Evolutionary conservation across 2,797 vertebrate genomes (phyloP).

Genomic region (Cyprinodon diabolis): DNA sequence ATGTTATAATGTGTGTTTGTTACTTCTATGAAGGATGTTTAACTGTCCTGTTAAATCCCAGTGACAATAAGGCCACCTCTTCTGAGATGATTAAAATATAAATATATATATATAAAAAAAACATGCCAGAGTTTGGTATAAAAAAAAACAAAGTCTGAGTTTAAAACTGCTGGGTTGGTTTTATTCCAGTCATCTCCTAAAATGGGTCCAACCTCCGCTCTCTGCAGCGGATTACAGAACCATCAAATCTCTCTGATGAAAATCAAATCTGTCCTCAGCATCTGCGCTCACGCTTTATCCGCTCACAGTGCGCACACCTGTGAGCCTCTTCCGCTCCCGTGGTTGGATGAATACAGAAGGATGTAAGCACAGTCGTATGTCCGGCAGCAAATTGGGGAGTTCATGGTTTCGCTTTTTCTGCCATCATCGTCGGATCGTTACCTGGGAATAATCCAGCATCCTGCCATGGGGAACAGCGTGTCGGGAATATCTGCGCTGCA

Average conservation of each 20-base stretch:
- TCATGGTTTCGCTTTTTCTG: not conserved
- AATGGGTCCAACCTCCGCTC: not conserved
- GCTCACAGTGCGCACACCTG: slow-evolving; percentile 33
- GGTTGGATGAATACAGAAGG: not conserved
- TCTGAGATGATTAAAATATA: too few species aligned
- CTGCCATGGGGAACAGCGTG: slow-evolving; percentile 68
- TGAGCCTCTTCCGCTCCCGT: slow-evolving; percentile 11
- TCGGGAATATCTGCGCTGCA: slow-evolving; percentile 62
- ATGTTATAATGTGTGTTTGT: slow-evolving; percentile 6
- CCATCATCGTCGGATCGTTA: not conserved
- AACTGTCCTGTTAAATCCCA: too few species aligned
- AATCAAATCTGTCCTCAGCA: slow-evolving; percentile 33
- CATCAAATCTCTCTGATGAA: slow-evolving; percentile 31
- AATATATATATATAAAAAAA: too few species aligned
- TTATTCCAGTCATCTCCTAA: not conserved
- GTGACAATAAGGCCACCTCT: too few species aligned
- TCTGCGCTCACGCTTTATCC: not conserved
- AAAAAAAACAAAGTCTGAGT: not conserved
- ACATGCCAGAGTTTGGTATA: not conserved
- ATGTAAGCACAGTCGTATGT: not conserved
- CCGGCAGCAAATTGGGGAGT: not conserved
- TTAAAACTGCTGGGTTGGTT: not conserved
- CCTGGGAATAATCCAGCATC: not conserved
- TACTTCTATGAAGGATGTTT: not conserved
- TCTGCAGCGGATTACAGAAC: slow-evolving; percentile 31